Evolutionary conservation across 2,888 invertebrate genomes (phyloP).

Genomic region (Mechanitis mazaeus): DNA sequence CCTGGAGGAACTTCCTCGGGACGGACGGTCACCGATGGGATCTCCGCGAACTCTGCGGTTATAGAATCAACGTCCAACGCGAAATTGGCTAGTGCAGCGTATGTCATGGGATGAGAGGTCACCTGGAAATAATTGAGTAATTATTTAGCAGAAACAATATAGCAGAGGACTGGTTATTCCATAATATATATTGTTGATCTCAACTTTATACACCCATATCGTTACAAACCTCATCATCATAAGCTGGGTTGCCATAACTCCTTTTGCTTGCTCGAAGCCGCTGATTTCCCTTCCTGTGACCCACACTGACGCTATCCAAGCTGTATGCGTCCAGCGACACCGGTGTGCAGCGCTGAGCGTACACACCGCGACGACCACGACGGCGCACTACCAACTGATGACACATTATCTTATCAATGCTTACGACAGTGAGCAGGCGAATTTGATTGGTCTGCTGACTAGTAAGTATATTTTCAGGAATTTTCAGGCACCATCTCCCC

Average conservation of each 20-base stretch:
- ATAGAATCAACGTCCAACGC: slow-evolving; percentile 82
- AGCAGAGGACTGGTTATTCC: no score
- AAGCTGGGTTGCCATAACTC: slow-evolving; percentile 93
- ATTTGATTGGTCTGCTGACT: no score
- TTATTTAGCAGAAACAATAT: neutral
- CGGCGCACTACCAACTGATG: slow-evolving; percentile 86
- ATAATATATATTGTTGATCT: no score
- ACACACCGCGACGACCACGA: slow-evolving; percentile 87
- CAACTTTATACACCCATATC: no score
- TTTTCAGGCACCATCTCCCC: no score
- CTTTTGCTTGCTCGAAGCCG: slow-evolving; percentile 84
- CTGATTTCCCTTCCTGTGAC: slow-evolving; percentile 84
- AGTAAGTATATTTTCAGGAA: no score
- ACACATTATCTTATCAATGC: neutral
- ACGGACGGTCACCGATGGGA: slow-evolving; percentile 86
- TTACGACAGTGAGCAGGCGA: no score
- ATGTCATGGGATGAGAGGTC: slow-evolving; percentile 85
- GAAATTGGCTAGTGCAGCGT: slow-evolving; percentile 85
- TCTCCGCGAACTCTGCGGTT: slow-evolving; percentile 87
- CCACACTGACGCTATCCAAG: slow-evolving; percentile 91
- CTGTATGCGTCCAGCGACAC: slow-evolving; percentile 93
- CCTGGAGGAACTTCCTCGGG: slow-evolving; percentile 91
- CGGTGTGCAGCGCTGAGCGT: slow-evolving; percentile 91
- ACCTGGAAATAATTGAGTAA: slow-evolving; percentile 53
- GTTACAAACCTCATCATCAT: slow-evolving; percentile 85